phyloP scores from a whole-genome alignment of 2,888 invertebrate genomes.

The Tromatobia lineatoria region DNA sequence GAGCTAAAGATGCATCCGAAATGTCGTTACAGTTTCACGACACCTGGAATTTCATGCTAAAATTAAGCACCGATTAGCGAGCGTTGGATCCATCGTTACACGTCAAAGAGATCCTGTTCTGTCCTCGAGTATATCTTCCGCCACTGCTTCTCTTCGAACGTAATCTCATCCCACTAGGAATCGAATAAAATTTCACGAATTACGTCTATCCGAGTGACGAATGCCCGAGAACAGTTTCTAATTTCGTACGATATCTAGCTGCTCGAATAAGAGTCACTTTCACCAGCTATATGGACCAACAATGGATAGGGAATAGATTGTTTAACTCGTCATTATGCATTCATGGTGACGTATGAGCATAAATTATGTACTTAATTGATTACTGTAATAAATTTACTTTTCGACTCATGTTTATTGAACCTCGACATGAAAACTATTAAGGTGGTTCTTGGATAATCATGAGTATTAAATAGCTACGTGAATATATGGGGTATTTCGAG shows the following conservation, averaged over 20 bases:
- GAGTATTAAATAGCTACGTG: too few species aligned
- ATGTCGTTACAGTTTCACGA: constrained; percentile 48
- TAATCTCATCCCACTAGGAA: constrained; percentile 60
- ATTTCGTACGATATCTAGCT: constrained; percentile 45
- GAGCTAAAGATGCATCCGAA: constrained; percentile 29
- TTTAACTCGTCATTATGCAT: constrained; percentile 12
- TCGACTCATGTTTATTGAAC: neutral
- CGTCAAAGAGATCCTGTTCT: constrained; percentile 60
- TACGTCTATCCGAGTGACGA: constrained; percentile 56
- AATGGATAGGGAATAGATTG: neutral
- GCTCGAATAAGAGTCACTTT: neutral
- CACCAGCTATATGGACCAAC: neutral
- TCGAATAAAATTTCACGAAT: constrained; percentile 68
- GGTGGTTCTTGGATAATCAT: too few species aligned
- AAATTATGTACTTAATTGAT: neutral
- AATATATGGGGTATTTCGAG: too few species aligned
- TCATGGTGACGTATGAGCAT: constrained; percentile 8
- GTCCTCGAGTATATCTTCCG: neutral
- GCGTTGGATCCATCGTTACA: constrained; percentile 16
- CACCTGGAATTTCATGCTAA: constrained; percentile 53
- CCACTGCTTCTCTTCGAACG: constrained; percentile 9
- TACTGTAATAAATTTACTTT: neutral
- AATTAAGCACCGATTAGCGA: constrained; percentile 64
- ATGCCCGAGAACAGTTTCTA: constrained; percentile 62
- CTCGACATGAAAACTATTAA: too few species aligned